phyloP scores from a whole-genome alignment of 37 sponge, comb jelly and placozoan species.

The Aphrocallistes beatrix region DNA sequence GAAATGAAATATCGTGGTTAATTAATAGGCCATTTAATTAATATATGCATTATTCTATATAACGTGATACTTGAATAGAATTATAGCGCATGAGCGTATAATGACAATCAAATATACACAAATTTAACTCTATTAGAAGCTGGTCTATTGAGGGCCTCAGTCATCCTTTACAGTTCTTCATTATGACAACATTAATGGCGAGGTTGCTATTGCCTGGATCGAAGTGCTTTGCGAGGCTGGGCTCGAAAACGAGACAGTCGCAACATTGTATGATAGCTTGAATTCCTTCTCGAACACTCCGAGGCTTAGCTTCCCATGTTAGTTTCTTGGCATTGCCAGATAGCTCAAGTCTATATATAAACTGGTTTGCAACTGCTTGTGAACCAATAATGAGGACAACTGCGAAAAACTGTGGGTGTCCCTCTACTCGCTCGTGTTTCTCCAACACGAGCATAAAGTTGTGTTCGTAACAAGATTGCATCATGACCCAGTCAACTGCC shows the following conservation, averaged over 20 bases:
- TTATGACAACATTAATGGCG: constrained; percentile 85
- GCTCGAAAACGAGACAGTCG: constrained; percentile 91
- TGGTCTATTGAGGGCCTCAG: too few species aligned
- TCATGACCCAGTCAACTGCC: constrained; percentile 98
- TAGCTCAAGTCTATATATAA: constrained; percentile 43
- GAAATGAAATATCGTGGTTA: too few species aligned
- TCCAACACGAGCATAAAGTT: constrained; percentile 93
- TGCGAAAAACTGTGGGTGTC: constrained; percentile 90
- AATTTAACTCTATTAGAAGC: too few species aligned
- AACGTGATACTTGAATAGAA: too few species aligned
- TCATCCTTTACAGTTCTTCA: background rate
- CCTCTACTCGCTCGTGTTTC: constrained; percentile 79
- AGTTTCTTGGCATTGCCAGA: constrained; percentile 56
- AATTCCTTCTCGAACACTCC: constrained; percentile 80
- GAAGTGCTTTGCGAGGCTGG: constrained; percentile 77
- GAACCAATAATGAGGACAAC: constrained; percentile 90
- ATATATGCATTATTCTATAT: too few species aligned
- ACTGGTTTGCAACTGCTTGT: constrained; percentile 69
- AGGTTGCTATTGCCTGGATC: constrained; percentile 83
- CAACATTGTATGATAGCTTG: constrained; percentile 54
- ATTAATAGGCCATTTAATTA: too few species aligned
- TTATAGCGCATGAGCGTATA: too few species aligned
- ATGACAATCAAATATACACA: too few species aligned
- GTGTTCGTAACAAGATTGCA: constrained; percentile 85
- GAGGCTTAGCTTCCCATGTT: constrained; percentile 91